Percentiles rank a stretch among this genome's conserved stretches.
phyloP scores from a whole-genome alignment of 1,140 invertebrate species.

The Plectrocnemia conspersa region DNA sequence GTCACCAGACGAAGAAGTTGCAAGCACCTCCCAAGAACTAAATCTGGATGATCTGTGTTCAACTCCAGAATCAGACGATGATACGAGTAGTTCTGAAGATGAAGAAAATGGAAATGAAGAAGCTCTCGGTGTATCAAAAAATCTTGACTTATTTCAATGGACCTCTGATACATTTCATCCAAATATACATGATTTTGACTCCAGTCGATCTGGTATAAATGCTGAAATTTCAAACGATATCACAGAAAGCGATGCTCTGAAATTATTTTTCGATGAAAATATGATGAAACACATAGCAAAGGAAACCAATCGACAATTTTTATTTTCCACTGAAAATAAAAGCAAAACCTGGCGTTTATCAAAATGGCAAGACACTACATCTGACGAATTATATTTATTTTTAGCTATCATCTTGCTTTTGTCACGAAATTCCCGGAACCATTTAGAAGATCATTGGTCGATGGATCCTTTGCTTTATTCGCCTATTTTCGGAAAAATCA shows the following conservation, averaged over 20 bases:
- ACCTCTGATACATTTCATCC: not conserved
- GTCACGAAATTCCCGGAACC: conserved; percentile 15
- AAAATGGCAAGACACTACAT: conserved; percentile 1
- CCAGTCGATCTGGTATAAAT: not conserved
- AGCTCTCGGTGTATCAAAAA: not conserved
- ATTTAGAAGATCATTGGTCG: conserved; percentile 15
- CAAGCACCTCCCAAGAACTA: too few relatives aligned
- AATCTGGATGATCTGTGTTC: not conserved
- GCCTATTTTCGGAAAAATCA: conserved; percentile 9
- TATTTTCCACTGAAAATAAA: not conserved
- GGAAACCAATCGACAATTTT: conserved; percentile 7
- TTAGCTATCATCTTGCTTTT: conserved; percentile 6
- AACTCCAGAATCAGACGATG: conserved; percentile 4
- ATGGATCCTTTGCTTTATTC: conserved; percentile 17
- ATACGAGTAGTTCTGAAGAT: not conserved
- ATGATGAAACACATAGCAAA: too few relatives aligned
- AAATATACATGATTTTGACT: not conserved
- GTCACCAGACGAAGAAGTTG: too few relatives aligned
- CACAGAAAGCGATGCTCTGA: not conserved
- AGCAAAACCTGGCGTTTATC: not conserved
- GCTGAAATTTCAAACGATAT: not conserved
- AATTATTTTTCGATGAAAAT: not conserved
- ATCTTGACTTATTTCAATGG: conserved; percentile 9
- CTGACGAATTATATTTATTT: conserved; percentile 15
- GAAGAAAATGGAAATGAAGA: not conserved